These are phyloP conservation scores for Apaloderma vittatum DNA, from an alignment of 2,113 vertebrate genomes.

Conservation along the genomic window DNA sequence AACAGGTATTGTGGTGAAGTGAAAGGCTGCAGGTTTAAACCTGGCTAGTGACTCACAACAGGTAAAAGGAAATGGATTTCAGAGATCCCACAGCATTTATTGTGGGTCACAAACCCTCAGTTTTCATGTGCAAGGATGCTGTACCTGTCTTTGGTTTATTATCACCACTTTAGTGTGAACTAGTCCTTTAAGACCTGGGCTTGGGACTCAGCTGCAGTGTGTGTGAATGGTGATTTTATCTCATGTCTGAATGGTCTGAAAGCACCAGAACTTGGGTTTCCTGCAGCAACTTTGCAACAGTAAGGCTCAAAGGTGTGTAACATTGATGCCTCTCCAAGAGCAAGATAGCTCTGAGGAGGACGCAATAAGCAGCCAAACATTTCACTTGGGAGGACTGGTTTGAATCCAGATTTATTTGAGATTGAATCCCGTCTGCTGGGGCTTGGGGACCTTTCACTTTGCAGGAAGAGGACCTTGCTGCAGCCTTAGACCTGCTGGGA, in stretches of 20 bases:
- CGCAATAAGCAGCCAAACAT: neutral
- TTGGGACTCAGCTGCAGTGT: fast-evolving
- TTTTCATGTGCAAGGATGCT: neutral
- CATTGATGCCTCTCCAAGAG: neutral
- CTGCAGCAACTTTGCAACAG: neutral
- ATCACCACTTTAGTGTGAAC: neutral
- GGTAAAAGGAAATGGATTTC: neutral
- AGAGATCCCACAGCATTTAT: neutral
- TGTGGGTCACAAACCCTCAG: neutral
- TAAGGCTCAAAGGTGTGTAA: neutral
- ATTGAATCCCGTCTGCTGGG: neutral
- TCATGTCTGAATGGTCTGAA: neutral
- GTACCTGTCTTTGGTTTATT: neutral
- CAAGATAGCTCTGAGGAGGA: neutral
- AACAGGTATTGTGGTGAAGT: neutral
- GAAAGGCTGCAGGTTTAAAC: neutral
- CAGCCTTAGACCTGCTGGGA: neutral
- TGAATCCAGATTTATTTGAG: neutral
- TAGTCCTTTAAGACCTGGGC: neutral
- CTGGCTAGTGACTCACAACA: neutral
- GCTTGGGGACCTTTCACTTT: neutral
- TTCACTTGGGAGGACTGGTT: neutral
- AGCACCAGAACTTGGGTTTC: neutral
- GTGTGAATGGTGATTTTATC: neutral
- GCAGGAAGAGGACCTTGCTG: neutral